These are phyloP conservation scores for Phaethornis superciliosus DNA, from an alignment of 2,113 vertebrate species.

Conservation along the genomic window DNA sequence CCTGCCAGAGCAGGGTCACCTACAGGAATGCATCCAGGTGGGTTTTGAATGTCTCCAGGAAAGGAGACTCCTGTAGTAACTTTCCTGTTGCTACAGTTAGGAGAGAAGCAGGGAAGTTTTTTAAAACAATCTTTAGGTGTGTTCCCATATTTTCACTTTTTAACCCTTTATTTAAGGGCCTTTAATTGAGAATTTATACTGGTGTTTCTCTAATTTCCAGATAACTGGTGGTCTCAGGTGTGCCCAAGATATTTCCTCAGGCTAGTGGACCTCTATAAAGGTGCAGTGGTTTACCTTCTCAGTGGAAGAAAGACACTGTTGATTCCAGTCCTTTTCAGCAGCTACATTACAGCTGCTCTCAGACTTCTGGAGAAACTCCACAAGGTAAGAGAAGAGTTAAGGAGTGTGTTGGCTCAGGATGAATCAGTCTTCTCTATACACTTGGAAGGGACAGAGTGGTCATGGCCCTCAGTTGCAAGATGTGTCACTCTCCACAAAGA, in stretches of 20 bases:
- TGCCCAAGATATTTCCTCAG: conserved; percentile 88
- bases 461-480: not conserved
- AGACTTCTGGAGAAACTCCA: conserved; percentile 93
- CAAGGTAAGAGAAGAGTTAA: conserved; percentile 79
- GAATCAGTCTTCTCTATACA: not conserved
- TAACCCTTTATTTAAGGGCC: not conserved
- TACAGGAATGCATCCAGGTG: too few species aligned
- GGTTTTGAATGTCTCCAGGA: too few species aligned
- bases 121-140: not conserved
- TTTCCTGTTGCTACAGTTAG: not conserved
- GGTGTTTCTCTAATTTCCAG: conserved; percentile 71
- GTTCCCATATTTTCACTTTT: not conserved
- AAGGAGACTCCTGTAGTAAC: too few species aligned
- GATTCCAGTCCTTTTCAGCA: conserved; percentile 89
- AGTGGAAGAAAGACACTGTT: conserved; percentile 88
- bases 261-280: conserved; percentile 94
- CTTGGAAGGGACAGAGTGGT: not conserved
- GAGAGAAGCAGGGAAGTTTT: not conserved
- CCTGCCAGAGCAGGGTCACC: too few species aligned
- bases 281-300: conserved; percentile 90
- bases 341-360: conserved; percentile 89
- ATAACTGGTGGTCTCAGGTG: conserved; percentile 98
- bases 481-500: not conserved
- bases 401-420: not conserved
- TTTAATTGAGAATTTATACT: not conserved